These are phyloP conservation scores for Malacosoma neustria DNA, from an alignment of 2,888 invertebrate species.

Conservation along the genomic window DNA sequence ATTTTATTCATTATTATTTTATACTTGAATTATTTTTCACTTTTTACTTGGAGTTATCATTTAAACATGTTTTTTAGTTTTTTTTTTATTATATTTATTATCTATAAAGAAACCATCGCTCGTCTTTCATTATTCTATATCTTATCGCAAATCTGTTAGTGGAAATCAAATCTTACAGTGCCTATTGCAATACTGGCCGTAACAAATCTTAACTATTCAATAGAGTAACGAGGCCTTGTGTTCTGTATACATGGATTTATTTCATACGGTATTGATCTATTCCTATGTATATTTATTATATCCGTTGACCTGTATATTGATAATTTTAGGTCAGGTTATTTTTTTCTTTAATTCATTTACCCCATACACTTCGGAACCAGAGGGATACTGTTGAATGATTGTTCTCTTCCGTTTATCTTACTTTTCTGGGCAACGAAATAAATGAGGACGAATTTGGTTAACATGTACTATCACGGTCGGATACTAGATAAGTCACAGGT, in stretches of 20 bases:
- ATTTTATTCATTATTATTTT: no score
- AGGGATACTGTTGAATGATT: no score
- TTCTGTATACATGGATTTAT: slow-evolving; percentile 15
- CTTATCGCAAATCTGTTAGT: background rate
- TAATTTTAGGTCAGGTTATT: background rate
- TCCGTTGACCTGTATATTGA: background rate
- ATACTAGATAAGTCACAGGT: no score
- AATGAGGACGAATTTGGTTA: no score
- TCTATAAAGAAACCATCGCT: no score
- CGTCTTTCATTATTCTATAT: no score
- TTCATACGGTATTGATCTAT: slow-evolving; percentile 1
- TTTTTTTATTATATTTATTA: background rate
- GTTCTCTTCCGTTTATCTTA: no score
- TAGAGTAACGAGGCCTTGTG: slow-evolving; percentile 3
- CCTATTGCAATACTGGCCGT: slow-evolving; percentile 17
- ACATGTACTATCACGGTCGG: no score
- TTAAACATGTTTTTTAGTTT: background rate
- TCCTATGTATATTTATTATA: background rate
- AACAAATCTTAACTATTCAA: slow-evolving; percentile 20
- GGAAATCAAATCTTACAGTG: background rate
- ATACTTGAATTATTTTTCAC: no score
- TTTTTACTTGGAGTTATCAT: no score
- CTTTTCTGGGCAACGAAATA: no score
- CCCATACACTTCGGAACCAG: no score
- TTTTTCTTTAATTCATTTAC: background rate